Evolutionary conservation across 2,888 invertebrate genomes (phyloP), one percentile per base, ranked within the genome.

Genomic region (Cephus pygmeus): DNA sequence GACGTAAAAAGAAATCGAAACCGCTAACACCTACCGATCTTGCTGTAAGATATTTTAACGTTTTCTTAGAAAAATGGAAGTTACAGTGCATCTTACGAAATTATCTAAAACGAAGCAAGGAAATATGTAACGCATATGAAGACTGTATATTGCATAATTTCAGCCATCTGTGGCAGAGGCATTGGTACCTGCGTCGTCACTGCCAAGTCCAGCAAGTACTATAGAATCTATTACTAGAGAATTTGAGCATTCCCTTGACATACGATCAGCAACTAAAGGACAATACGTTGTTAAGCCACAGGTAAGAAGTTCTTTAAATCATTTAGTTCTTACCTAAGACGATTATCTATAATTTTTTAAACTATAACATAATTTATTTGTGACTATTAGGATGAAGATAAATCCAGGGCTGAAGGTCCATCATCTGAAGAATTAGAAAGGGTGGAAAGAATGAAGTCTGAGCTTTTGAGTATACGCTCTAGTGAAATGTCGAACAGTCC

Each of bases 191-290:
- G 92, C 93, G 78, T 92, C 92, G 86, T 93, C 95, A 36, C 92
- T 96, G 84, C 95, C 95, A 77, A 96, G 96, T 89, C 96, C 96
- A 33, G 95, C 95, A 75, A 95, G 95, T 91, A 96, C 96, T 73
- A 95, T 96, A 81, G 96, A 96, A 90, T 96, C 95, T 0, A 92
- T 96, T 80, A 95, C 96, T 3, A 92, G 95, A 88, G 97, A 97
- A 92, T 95, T 97, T 87, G 97, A 97, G 90, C 96, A 96, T 91
- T 96, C 96, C 35, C 94, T 97, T 77, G 95, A 95, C 87, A 93
- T 95, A 81, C 92, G 93, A 81, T 94, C 94, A 80, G 94, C 94
- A 15, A 93, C 93, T 33, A 94, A 94, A 91, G 95, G 95, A 88
- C 92, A 93, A 85, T 93, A 93, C 85, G 93, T 94, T 81, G 94